A percentile compares a stretch with the other conserved stretches of the same genome.
phyloP scores from a whole-genome alignment of 2,797 vertebrate genomes.

The Steatocranus sp. region DNA sequence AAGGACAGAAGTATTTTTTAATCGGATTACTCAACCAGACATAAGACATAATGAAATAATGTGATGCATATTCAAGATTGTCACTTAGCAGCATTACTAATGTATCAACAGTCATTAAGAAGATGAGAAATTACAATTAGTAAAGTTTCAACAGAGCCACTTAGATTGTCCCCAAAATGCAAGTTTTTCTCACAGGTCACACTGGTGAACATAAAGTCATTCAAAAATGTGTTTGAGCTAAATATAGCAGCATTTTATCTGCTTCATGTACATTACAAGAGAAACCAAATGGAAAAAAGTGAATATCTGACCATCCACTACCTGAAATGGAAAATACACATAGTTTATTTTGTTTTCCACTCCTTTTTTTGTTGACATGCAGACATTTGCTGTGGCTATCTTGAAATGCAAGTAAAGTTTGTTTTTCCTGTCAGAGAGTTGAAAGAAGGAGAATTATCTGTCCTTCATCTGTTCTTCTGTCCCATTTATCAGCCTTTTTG shows the following conservation, averaged over 20 bases:
- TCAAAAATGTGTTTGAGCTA: background rate
- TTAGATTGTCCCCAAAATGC: background rate
- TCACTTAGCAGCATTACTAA: background rate
- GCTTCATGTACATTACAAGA: background rate
- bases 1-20: background rate
- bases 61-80: background rate
- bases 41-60: background rate
- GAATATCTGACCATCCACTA: background rate
- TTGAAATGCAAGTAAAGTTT: background rate
- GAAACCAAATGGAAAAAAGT: background rate
- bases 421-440: constrained; percentile 7
- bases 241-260: background rate
- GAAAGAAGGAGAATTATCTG: background rate
- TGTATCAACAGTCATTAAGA: background rate
- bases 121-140: background rate
- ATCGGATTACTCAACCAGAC: background rate
- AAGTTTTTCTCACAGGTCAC: background rate
- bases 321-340: background rate
- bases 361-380: background rate
- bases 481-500: background rate
- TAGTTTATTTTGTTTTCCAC: background rate
- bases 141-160: background rate
- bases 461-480: background rate
- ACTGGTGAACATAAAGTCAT: background rate
- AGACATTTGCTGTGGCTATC: background rate